phyloP scores from a whole-genome alignment of 2,113 vertebrate genomes.

The Hippocampus mohnikei region DNA sequence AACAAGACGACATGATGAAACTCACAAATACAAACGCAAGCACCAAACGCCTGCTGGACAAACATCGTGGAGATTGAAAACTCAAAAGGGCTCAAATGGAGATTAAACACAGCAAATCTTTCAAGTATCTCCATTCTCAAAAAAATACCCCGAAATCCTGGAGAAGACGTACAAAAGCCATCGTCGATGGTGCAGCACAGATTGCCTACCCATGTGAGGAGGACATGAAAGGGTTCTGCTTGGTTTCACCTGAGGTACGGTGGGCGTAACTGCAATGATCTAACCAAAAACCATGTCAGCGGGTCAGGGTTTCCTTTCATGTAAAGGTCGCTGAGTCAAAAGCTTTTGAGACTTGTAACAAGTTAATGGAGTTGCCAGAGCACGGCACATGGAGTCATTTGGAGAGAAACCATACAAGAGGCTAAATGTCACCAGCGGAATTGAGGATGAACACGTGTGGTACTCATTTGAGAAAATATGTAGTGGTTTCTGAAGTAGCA shows the following conservation, averaged over 20 bases:
- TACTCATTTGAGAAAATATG: constrained; percentile 32
- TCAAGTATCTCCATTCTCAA: too few species aligned
- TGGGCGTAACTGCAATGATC: constrained; percentile 24
- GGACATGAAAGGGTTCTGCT: constrained; percentile 16
- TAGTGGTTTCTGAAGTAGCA: constrained; percentile 19
- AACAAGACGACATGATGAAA: too few species aligned
- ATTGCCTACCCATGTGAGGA: constrained; percentile 37
- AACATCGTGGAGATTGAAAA: too few species aligned
- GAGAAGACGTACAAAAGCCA: constrained; percentile 57
- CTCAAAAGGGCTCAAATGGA: too few species aligned
- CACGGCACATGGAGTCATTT: constrained; percentile 26
- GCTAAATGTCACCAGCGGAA: constrained; percentile 28
- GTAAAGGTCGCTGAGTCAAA: constrained; percentile 1
- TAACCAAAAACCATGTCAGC: constrained; percentile 31
- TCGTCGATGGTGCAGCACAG: constrained; percentile 57
- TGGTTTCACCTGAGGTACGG: constrained; percentile 15
- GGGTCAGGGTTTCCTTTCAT: constrained; percentile 17
- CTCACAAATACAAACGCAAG: too few species aligned
- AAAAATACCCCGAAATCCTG: too few species aligned
- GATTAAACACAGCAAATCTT: too few species aligned
- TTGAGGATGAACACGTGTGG: constrained; percentile 26
- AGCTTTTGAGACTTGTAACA: neutral
- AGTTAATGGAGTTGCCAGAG: constrained; percentile 5
- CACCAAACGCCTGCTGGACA: too few species aligned
- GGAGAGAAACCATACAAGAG: constrained; percentile 24